Evolutionary conservation across 1,140 invertebrate species (phyloP).

Genomic region (Cherax destructor): DNA sequence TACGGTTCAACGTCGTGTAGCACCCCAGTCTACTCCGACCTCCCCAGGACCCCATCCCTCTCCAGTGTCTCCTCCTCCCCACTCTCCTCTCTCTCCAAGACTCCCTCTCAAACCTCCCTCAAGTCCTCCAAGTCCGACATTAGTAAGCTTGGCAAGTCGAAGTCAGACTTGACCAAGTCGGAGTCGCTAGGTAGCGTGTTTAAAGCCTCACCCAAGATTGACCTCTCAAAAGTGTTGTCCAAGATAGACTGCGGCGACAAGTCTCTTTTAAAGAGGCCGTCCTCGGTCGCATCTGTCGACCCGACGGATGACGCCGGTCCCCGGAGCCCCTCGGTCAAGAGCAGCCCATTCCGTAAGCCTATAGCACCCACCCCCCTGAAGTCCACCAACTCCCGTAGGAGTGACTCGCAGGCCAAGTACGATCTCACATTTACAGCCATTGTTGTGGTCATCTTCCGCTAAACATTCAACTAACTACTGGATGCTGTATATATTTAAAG

Average conservation of each 20-base stretch:
- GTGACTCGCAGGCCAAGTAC: slow-evolving; percentile 54
- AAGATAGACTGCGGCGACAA: slow-evolving; percentile 64
- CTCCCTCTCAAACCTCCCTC: slow-evolving; percentile 59
- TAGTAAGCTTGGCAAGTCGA: slow-evolving; percentile 25
- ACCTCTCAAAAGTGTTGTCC: slow-evolving; percentile 52
- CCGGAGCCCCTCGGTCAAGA: background rate
- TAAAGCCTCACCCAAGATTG: slow-evolving; percentile 39
- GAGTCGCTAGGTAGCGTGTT: slow-evolving; percentile 50
- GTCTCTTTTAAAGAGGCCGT: slow-evolving; percentile 54
- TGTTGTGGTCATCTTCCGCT: background rate
- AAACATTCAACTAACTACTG: background rate
- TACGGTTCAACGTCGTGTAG: slow-evolving; percentile 13
- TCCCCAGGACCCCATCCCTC: slow-evolving; percentile 59
- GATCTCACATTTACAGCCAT: background rate
- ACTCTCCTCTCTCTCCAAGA: slow-evolving; percentile 33
- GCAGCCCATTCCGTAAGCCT: slow-evolving; percentile 36
- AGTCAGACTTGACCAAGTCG: slow-evolving; percentile 46
- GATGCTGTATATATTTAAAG: background rate
- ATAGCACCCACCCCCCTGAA: slow-evolving; percentile 52
- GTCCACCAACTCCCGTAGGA: slow-evolving; percentile 38
- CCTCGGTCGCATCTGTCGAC: slow-evolving; percentile 53
- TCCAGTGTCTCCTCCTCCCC: slow-evolving; percentile 52
- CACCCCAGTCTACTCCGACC: slow-evolving; percentile 19
- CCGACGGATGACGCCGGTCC: slow-evolving; percentile 33
- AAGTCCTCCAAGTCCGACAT: slow-evolving; percentile 32